Conservation (phyloP, 2,113 vertebrate species). For the Morphnarchus princeps region DNA sequence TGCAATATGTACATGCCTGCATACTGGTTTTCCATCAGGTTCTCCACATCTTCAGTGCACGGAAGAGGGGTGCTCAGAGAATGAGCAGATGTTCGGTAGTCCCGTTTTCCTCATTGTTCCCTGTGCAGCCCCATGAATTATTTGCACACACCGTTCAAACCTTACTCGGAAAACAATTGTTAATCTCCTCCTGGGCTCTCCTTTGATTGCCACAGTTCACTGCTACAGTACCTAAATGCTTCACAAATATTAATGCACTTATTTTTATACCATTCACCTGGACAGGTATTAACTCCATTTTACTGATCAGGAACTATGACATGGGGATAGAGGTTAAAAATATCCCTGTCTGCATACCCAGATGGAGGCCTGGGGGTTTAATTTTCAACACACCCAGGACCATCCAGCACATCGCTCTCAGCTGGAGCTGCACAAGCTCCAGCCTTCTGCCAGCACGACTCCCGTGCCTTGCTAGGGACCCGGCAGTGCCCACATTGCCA, state of each 20-base stretch:
- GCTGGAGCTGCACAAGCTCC: not conserved
- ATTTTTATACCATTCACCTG: not conserved
- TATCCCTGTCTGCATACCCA: not conserved
- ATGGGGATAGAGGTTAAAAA: not conserved
- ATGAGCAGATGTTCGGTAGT: not conserved
- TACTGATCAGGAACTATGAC: not conserved
- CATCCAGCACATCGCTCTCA: not conserved
- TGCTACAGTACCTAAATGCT: not conserved
- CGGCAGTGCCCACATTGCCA: accelerated
- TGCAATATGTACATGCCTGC: not conserved
- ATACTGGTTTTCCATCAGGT: not conserved
- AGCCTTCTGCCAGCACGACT: not conserved
- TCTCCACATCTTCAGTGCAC: not conserved
- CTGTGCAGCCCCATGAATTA: not conserved
- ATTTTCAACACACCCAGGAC: not conserved
- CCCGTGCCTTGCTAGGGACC: not conserved
- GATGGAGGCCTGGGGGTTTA: not conserved
- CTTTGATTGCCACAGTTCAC: not conserved
- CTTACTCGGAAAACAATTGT: not conserved
- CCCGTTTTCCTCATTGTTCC: not conserved
- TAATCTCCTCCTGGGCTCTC: not conserved
- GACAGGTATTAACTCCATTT: not conserved
- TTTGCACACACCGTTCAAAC: not conserved
- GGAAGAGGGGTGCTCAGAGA: not conserved
- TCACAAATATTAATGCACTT: not conserved